Evolutionary conservation across 2,113 vertebrate species (phyloP), one percentile per base, ranked within the genome.

Genomic region (Eurystomus gularis): DNA sequence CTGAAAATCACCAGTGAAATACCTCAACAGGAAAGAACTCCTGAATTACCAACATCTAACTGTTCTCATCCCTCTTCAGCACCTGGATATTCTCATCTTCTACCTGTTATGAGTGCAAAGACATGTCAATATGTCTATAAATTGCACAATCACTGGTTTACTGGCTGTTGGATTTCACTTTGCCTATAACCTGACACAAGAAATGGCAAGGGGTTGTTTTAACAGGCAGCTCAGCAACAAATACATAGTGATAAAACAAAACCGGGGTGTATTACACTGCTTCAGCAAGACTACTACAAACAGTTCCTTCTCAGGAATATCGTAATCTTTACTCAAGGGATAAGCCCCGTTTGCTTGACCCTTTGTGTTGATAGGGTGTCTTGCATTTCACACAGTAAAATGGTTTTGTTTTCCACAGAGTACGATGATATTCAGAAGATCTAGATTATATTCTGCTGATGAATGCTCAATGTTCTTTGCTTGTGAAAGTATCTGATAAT

Each of bases 391-490:
- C 65, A 65, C 3, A 76, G 73, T 20, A 86, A n/a, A 93, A 61
- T 44, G 44, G 33, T 20, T 94, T 86, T 92, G 64, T 81, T 83
- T 92, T 66, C 72, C 52, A 71, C 33, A 71, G 64, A 81, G 52
- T 21, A 66, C 0, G 3, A 26, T 8, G 51, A 86, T 68, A 73
- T 52, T 92, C 79, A 88, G 58, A 65, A 33, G 33, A 93, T 82
- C 61, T 21, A 92, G 88, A 68, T 91, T 82, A 61, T 37, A 78
- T 58, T 86, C 80, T 90, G 82, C 88, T 96, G 96, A 73, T 25
- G n/a, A 93, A 77, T 71, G 79, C 55, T 86, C 68, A 60, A 3
- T 12, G 26, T 64, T 94, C 79, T 88, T 70, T 54, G 39, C 60
- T 86, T 55, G 29, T 4, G 39, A 83, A 72, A 93, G 6, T 26